Base-by-base conservation (phyloP, 35 echinoderm and acorn worm genomes). In the Eucidaris tribuloides region DNA sequence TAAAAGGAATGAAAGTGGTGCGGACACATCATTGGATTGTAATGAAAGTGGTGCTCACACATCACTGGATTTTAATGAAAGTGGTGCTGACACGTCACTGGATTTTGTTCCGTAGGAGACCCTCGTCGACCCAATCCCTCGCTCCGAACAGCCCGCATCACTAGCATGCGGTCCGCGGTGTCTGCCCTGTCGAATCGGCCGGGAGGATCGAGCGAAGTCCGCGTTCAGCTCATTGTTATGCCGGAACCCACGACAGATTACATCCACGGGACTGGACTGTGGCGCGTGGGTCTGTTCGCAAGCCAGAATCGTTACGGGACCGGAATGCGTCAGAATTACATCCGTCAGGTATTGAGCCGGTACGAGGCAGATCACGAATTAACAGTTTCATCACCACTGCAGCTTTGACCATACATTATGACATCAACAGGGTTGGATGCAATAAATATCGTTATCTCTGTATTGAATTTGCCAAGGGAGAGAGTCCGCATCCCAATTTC, bases 391-490 rank as follows among this genome's bases (percentile, higher is more conserved):
- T 13, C 23, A 33, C 72, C 54, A 17, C 28, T 79, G 30, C n/a
- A 28, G 68, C 29, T 74, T 74, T 44, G 68, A 74, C 20, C 30
- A 88, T 89, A 45, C 48, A 86, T 3, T 92, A 92, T 41, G 81
- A 77, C 45, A 86, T 87, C 3, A 81, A 43, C 11, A 85, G 82
- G 29, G 82, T 97, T 28, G 94, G 94, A 25, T 97, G 94, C 71
- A 56, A 62, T 1, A 82, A 92, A 22, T 85, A 58, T 28, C 45
- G 49, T 1, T 97, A 97, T 45, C 28, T 97, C 6, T 97, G 94
- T 68, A n/a, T 88, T 39, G 89, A 92, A 63, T 92, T 92, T 44
- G 79, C 70, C 23, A 91, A 96, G 50, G 93, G 88, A 46, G 93
- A 91, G 13, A 76, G 71, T 44, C 70, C 93, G 17, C 49, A 46